phyloP scores from a whole-genome alignment of 2,888 invertebrate species.

The Conops quadrifasciatus region DNA sequence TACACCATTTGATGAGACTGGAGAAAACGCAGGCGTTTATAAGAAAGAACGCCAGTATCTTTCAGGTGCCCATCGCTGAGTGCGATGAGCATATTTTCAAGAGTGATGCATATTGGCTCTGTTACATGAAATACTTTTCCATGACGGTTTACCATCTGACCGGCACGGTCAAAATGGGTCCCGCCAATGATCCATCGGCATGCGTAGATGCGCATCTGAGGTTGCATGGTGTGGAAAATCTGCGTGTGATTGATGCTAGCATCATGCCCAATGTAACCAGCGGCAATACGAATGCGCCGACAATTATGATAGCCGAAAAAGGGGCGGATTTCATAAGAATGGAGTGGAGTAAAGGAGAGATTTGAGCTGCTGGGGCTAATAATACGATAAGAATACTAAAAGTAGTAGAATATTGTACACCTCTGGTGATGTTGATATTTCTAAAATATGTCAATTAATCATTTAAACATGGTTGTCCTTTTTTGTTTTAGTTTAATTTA shows the following conservation, averaged over 20 bases:
- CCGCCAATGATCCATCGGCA: conserved; percentile 68
- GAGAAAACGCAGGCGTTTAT: conserved; percentile 62
- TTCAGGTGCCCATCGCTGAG: conserved; percentile 48
- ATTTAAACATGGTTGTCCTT: too few relatives aligned
- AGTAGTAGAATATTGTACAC: too few relatives aligned
- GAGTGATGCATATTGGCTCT: conserved; percentile 71
- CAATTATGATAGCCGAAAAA: conserved; percentile 87
- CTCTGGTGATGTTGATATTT: too few relatives aligned
- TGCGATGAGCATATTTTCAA: conserved; percentile 51
- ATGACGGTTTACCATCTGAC: conserved; percentile 75
- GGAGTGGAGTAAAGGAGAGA: too few relatives aligned
- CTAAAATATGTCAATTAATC: too few relatives aligned
- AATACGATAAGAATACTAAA: too few relatives aligned
- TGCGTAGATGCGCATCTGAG: conserved; percentile 74
- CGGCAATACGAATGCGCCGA: conserved; percentile 83
- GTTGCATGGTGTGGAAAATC: conserved; percentile 71
- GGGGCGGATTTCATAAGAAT: conserved; percentile 69
- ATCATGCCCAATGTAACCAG: conserved; percentile 79
- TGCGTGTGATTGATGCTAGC: conserved; percentile 77
- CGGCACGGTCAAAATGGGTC: conserved; percentile 79
- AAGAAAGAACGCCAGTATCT: conserved; percentile 54
- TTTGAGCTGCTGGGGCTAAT: too few relatives aligned
- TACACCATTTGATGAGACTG: conserved; percentile 45
- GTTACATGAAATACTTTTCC: conserved; percentile 72
- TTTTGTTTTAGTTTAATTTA: too few relatives aligned